Evolutionary conservation across 2,797 vertebrate species (phyloP).

Genomic region (Vespertilio murinus): DNA sequence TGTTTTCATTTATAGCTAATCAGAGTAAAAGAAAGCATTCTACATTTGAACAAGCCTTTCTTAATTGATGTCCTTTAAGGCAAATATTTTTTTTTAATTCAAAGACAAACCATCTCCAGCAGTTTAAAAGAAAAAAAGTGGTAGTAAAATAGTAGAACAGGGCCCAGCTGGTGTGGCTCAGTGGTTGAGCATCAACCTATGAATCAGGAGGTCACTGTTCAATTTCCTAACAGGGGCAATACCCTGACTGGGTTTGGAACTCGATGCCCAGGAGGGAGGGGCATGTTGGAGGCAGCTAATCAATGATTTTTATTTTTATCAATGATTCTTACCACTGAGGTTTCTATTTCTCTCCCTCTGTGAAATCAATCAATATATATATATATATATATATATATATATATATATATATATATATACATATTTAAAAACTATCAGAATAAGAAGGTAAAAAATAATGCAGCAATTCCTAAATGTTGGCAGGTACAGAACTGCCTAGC

Average conservation of each 20-base stretch:
- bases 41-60: neutral
- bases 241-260: too few relatives aligned
- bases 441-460: slow-evolving; percentile 6
- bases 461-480: neutral
- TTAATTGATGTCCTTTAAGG: neutral
- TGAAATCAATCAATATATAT: too few relatives aligned
- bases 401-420: too few relatives aligned
- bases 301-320: too few relatives aligned
- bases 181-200: neutral
- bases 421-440: neutral
- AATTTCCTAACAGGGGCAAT: too few relatives aligned
- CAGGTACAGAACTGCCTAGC: neutral
- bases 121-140: neutral
- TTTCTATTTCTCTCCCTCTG: too few relatives aligned
- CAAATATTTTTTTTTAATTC: slow-evolving; percentile 8
- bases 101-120: neutral
- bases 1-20: slow-evolving; percentile 3
- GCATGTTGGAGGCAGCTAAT: too few relatives aligned
- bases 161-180: neutral
- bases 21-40: neutral
- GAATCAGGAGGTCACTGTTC: neutral
- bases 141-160: neutral
- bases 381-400: too few relatives aligned
- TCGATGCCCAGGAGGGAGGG: too few relatives aligned
- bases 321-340: too few relatives aligned